Base-by-base conservation (phyloP, 2,888 invertebrate genomes). In the Eristalis intricaria region DNA sequence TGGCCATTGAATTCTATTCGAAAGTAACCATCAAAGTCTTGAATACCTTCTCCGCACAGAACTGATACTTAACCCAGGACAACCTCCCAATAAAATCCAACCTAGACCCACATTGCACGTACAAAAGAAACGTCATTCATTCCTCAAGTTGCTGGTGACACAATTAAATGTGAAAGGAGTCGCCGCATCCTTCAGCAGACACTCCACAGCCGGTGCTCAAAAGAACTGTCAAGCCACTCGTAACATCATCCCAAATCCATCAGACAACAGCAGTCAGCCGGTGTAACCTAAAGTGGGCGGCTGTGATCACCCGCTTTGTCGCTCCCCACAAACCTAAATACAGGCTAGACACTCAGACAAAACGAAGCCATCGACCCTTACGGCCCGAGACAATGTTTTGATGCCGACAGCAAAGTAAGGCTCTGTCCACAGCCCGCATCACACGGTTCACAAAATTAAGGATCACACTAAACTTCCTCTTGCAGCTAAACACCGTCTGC, bases 331-430 rank as follows among this genome's bases (percentile, higher is more conserved):
- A 80, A 87, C 87, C 87, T 80, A 87, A 76, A 84, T 87, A 66
- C 68, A 40, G 84, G 79, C 79, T 84, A 87, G 79, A 87, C 83
- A 79, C 74, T 73, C 83, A 71, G 66, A 76, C 75, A 78, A n/a
- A 87, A 83, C 70, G 76, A 84, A 84, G 87, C 76, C 87, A 87
- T 84, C 87, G 84, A 87, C 87, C 87, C 84, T 75, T 76, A 15
- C 19, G 66, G 71, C 66, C 40, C 78, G 61, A 83, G 83, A 80
- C 84, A 73, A 69, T 87, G 87, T 87, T 87, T 79, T 79, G 79
- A 80, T 84, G 75, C 87, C 50, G 38, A 56, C 43, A 65, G 68
- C 75, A 85, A 77, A 85, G 85, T 85, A 85, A 85, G 85, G 77
- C 77, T 68, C 81, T 77, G 68, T 77, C 77, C 69, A 76, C 50